These are phyloP conservation scores for Bergia sp. DNA, from an alignment of 92 coral and sea anemone genomes.

Conservation along the genomic window DNA sequence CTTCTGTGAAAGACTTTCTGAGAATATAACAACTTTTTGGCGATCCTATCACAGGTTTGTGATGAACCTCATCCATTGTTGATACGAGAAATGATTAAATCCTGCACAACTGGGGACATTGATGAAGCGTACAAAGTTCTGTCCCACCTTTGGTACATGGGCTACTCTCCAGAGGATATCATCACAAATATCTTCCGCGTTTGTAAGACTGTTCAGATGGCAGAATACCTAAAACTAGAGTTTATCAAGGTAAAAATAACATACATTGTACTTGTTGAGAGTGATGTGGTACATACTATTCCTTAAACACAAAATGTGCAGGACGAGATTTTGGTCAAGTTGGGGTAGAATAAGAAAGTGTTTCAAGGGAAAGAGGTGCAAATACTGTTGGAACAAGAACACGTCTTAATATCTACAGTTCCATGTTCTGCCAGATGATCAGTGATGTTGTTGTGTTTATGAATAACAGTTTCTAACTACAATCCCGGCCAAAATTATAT, in stretches of 20 bases:
- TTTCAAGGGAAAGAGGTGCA: no score
- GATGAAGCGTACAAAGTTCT: constrained; percentile 93
- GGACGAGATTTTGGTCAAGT: no score
- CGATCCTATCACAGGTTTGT: constrained; percentile 73
- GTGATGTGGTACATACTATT: background rate
- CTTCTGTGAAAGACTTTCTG: background rate
- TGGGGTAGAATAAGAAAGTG: no score
- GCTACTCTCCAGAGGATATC: constrained; percentile 94
- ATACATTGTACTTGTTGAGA: background rate
- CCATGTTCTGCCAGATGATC: no score
- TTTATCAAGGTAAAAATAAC: constrained; percentile 81
- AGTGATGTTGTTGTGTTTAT: no score
- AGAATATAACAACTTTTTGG: background rate
- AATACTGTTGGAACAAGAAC: no score
- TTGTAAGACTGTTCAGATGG: constrained; percentile 85
- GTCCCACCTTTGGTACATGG: constrained; percentile 97
- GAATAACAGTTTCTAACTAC: no score
- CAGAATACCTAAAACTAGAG: constrained; percentile 92
- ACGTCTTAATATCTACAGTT: no score
- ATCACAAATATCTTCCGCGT: constrained; percentile 95
- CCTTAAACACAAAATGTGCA: no score
- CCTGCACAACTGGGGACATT: constrained; percentile 84
- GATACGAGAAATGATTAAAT: constrained; percentile 89
- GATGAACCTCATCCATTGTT: constrained; percentile 97
- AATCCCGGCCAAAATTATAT: no score